Percentiles rank a stretch among this genome's conserved stretches.
phyloP scores from a whole-genome alignment of 2,113 vertebrate genomes.

The Anhinga rufa region DNA sequence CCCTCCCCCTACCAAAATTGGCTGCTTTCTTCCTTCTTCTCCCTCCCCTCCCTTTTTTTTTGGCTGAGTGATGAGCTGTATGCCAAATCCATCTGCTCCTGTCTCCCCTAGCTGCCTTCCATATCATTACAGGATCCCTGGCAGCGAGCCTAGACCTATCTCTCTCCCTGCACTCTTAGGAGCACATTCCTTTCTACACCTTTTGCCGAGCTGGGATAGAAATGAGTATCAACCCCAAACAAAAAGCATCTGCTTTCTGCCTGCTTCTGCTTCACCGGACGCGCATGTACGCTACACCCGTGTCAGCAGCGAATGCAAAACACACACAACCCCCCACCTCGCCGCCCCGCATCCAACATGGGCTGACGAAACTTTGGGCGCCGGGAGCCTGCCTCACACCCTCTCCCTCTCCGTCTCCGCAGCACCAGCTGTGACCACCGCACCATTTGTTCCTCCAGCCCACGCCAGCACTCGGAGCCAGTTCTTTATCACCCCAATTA shows the following conservation, averaged over 20 bases:
- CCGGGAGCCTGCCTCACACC: slow-evolving; percentile 16
- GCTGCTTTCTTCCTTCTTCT: slow-evolving; percentile 22
- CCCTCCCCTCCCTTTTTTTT: neutral
- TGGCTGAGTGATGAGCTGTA: slow-evolving; percentile 61
- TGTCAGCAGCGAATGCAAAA: slow-evolving; percentile 43
- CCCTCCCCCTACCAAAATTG: slow-evolving; percentile 52
- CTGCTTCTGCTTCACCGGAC: slow-evolving; percentile 41
- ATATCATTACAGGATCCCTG: slow-evolving; percentile 59
- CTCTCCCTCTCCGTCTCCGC: slow-evolving; percentile 31
- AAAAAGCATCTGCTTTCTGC: slow-evolving; percentile 48
- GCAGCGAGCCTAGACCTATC: slow-evolving; percentile 59
- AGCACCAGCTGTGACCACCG: slow-evolving; percentile 35
- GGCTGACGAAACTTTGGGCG: neutral
- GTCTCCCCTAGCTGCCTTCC: slow-evolving; percentile 65
- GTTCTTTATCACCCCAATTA: slow-evolving; percentile 52
- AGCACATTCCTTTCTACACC: slow-evolving; percentile 65
- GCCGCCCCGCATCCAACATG: neutral
- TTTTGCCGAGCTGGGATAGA: slow-evolving; percentile 38
- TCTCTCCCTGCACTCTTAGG: slow-evolving; percentile 44
- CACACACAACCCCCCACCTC: slow-evolving; percentile 12
- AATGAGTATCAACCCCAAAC: slow-evolving; percentile 47
- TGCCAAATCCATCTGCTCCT: slow-evolving; percentile 69
- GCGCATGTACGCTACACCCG: slow-evolving; percentile 10
- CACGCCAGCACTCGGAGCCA: neutral
- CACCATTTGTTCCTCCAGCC: slow-evolving; percentile 47